Evolutionary conservation across 1,140 invertebrate genomes (phyloP), one percentile per base, ranked within the genome.

Genomic region (Pissodes strobi): DNA sequence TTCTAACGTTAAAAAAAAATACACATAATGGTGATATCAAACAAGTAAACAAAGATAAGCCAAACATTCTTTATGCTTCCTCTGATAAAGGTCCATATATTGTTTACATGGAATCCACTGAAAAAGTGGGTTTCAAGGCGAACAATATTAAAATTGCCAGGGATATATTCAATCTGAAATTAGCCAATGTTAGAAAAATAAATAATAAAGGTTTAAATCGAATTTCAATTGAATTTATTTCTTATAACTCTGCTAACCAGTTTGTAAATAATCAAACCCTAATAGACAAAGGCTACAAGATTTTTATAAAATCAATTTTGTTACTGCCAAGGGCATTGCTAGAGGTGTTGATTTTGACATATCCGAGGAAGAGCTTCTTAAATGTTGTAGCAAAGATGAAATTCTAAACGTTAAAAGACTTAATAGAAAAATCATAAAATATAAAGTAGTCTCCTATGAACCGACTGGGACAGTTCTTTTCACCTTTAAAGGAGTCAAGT

Each of bases 121-220:
- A 45, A 8, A 10, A 4, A 4, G 38, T 39, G 4, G 38, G 38
- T 27, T 27, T 27, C n/a, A 45, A 45, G 8, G n/a, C 19, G 8
- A 22, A 22, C 18, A 18, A 9, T 8, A n/a, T 45, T n/a, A 45
- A 19, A 45, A 19, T 18, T 4, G 19, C 15, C 9, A 8, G 19
- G 8, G 19, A 19, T 18, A 8, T 19, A 5, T 22, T 19, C 1
- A 52, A 21, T 3, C 17, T 21, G 34, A 52, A 52, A 52, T n/a
- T 39, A 8, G 3, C 4, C 2, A n/a, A 39, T 39, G 9, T 39
- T 8, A n/a, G 37, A 2, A 15, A 34, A 34, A 18, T 52, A 23
- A 17, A 30, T 1, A 52, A 52, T 34, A 52, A 30, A n/a, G 49
- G 49, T n/a, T 4, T n/a, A 15, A 52, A 52, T 30, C 27, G 22